Base-by-base conservation (phyloP, 2,797 vertebrate species). In the Rachycentron canadum region DNA sequence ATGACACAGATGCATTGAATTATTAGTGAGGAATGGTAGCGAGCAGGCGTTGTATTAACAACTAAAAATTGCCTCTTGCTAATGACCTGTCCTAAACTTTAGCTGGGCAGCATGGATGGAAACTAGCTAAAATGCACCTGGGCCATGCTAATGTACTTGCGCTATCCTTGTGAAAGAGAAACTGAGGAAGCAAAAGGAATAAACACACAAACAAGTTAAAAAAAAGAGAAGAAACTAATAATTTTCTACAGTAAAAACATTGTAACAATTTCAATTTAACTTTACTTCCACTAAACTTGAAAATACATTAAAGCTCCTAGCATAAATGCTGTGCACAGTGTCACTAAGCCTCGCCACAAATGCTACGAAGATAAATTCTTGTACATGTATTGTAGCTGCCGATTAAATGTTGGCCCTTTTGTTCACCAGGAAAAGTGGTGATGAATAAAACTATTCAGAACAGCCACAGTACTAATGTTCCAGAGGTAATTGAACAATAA, bases 401-500 rank as follows among this genome's bases (percentile, higher is more conserved):
- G 25, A 78, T 88, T 75, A 83, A 47, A 81, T 61, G 28, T 61
- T 52, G 66, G n/a, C 30, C 49, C 41, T 40, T 87, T 59, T 81
- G 55, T 66, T 78, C 23, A 30, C 26, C 3, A 7, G 3, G 68
- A 83, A 70, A 76, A 64, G 38, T 57, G 21, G 57, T 5, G 21
- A 70, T 80, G 73, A 85, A 82, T 73, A 82, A 82, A 85, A 78
- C 79, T 72, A 76, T 72, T 79, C 61, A 57, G 69, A 69, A 58
- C 52, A 57, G 71, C 50, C 74, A 61, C 77, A 81, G 75, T 73
- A 55, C 66, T 65, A 74, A 88, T 78, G 70, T 73, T 81, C 76
- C 60, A 43, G 61, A 65, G 32, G 58, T 78, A 85, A 87, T 78
- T 84, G 71, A 81, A 88, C 74, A 72, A 82, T 88, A 81, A 83